Base-by-base conservation (phyloP, 2,888 invertebrate species). In the Synergus laeviventris region DNA sequence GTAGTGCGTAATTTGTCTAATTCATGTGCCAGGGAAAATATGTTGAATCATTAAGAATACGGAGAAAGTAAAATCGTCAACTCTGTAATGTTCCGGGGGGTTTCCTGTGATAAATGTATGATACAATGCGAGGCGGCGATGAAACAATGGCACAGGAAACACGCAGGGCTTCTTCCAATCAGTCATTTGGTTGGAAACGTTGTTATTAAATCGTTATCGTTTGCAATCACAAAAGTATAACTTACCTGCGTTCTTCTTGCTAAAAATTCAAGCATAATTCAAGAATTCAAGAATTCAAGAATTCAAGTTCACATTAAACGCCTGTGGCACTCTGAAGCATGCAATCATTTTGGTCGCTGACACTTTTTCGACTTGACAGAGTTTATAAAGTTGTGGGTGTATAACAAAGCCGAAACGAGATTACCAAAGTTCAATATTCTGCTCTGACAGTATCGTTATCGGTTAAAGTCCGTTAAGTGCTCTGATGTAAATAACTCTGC, bases 191-290 rank as follows among this genome's bases (percentile, higher is more conserved):
- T 42, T 64, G 64, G 42, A 64, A 42, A 64, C 42, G 42, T 42
- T 64, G 64, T 64, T 64, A 64, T 64, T 64, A 64, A 42, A 38
- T 38, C 18, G 62, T n/a, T 62, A 62, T 62, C n/a, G 62, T 36
- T 18, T 62, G 9, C 59, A 12, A 24, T 59, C 59, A 59, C 31
- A 62, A 61, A 61, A 61, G 18, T 62, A 62, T 8, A 62, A 5
- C 31, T 31, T 18, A 16, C 62, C 12, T 45, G 11, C 2, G 2
- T 9, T 11, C 11, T 9, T 39, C 11, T 39, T 39, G 11, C 39
- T 39, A 11, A 39, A 39, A 39, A 39, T 39, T 11, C 11, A 39
- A 39, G 1, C n/a, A n/a, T n/a, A n/a, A n/a, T n/a, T n/a, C n/a
- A n/a, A n/a, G n/a, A n/a, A n/a, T n/a, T n/a, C n/a, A 11, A 39